Base-by-base conservation (phyloP, 2,113 vertebrate genomes). In the Microcebus murinus region DNA sequence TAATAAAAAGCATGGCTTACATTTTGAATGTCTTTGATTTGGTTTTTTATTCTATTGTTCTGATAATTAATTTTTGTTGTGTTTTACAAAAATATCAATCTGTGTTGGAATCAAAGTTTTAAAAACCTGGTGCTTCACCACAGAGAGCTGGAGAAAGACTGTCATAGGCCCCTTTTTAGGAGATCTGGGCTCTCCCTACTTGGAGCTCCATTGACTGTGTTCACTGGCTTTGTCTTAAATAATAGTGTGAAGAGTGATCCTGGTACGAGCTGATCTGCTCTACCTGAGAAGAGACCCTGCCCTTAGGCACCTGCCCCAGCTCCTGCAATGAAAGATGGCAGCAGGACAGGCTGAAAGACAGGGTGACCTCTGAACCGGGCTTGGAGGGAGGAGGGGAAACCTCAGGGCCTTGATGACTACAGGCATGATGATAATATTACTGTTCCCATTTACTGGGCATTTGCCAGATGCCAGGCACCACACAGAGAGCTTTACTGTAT, bases 41-140 rank as follows among this genome's bases (percentile, higher is more conserved):
- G 59, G 48, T 71, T 91, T 81, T 95, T 63, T 7, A 42, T 77
- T 93, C 93, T 2, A 27, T 20, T 91, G 88, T 71, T 67, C 45
- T 65, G 5, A 2, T 86, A 86, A 42, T 63, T 88, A 45, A 63
- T 79, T 80, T 87, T 90, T 71, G 45, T 15, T 57, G 8, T 55
- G 36, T 14, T 92, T 82, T 90, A 59, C 20, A 92, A 90, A 96
- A 95, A 71, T 55, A 55, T 67, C 14, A 45, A 36, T 57, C 23
- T 95, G 23, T 70, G 34, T 31, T 93, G 14, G 23, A 84, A 80
- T 39, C 18, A 25, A 83, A 68, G 7, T 55, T 84, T 73, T 39
- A 20, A 57, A 65, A 86, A n/a, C 1, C 34, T 14, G 7, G 14
- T 18, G 10, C 13, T 84, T 88, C 11, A 23, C 36, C 55, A 70